Base-by-base conservation (phyloP, 2,888 invertebrate species). In the Noctua janthina region DNA sequence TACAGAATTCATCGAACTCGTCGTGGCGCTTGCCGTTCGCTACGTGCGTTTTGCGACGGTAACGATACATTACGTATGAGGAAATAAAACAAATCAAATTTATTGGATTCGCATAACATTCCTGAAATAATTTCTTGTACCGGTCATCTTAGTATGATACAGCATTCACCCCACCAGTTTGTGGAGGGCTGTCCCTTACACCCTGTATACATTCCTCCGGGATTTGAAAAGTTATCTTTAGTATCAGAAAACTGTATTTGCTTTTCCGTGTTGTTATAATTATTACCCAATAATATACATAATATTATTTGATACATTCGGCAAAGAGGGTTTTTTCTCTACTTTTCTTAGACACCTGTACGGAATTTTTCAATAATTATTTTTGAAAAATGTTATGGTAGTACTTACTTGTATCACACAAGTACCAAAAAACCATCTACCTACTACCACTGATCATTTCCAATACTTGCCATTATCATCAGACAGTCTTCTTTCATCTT, bases 401-500 rank as follows among this genome's bases (percentile, higher is more conserved):
- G 13, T 46, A 46, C 46, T 46, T 23, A 46, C 46, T 46, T 23
- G n/a, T n/a, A 59, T 29, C 0, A 59, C 23, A 59, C 59, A 59
- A 29, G 29, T 13, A 67, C 43, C 67, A 43, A 8, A 43, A 67
- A n/a, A n/a, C 15, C n/a, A 46, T 46, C 68, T n/a, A n/a, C 15
- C 6, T 68, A n/a, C 15, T 4, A 68, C 46, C 68, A 68, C 68
- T 68, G 68, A 46, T 49, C 29, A 46, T 56, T 29, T 68, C 56
- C 23, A 56, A 76, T 66, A 71, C 91, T 92, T 93, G 96, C 96
- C 96, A 89, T 96, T 96, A 59, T 96, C 97, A 83, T 96, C 96
- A 2, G 96, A 96, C 90, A 96, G 88, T 92, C 97, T 93, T 78
- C 95, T 93, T 90, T 97, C 97, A 74, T 97, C 97, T 87, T 97